These are phyloP conservation scores for Petrocephalus zakoni DNA, from an alignment of 2,113 vertebrate species.

Conservation along the genomic window DNA sequence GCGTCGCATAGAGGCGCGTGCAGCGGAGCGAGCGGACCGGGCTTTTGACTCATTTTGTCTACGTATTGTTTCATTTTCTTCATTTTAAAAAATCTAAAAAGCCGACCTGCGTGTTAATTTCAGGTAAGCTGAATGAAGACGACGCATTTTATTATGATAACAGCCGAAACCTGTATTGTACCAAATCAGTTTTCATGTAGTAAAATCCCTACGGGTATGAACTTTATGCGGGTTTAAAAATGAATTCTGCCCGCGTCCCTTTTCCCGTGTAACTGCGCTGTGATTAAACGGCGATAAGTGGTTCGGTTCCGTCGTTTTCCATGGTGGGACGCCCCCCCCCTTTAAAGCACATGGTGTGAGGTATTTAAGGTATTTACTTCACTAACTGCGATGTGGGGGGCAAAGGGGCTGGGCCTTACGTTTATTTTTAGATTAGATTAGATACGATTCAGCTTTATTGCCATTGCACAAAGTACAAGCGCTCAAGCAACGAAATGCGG, in stretches of 20 bases:
- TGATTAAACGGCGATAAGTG: background rate
- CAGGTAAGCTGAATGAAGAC: background rate
- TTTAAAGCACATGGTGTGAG: background rate
- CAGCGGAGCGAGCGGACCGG: background rate
- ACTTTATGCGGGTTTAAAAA: background rate
- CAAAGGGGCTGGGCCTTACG: background rate
- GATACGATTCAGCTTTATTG: background rate
- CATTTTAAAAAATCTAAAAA: background rate
- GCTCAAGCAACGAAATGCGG: background rate
- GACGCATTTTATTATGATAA: background rate
- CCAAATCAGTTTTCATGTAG: background rate
- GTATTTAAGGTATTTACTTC: constrained; percentile 1
- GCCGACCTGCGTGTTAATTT: background rate
- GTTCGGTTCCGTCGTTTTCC: background rate
- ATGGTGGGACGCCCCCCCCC: background rate
- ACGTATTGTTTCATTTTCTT: background rate
- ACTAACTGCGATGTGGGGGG: background rate
- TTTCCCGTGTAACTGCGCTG: background rate
- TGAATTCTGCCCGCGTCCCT: background rate
- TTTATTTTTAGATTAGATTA: constrained; percentile 1
- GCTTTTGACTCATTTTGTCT: background rate
- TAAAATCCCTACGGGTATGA: background rate
- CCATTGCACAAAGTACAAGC: background rate
- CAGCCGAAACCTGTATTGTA: background rate
- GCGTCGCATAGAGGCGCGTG: background rate